Evolutionary conservation across 1,140 invertebrate species (phyloP), one percentile per base, ranked within the genome.

Genomic region (Spodoptera litura): DNA sequence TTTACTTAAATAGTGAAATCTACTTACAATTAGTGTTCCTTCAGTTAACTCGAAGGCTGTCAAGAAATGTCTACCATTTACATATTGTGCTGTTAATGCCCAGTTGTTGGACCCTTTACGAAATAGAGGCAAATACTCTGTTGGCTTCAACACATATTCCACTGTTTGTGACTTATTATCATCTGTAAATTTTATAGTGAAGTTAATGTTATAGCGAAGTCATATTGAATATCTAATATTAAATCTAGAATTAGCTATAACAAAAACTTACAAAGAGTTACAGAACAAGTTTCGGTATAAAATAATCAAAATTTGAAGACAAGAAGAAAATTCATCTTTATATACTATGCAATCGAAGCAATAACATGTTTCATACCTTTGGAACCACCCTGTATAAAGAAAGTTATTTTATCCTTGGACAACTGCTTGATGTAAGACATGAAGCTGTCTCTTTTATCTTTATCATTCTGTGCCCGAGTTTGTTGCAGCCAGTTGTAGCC

Each of bases 341-440:
- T 20, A 20, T 20, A 20, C 20, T 20, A 20, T 20, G 20, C 20
- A 20, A 20, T 20, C 20, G 20, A 20, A 20, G 20, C 20, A 35
- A 15, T 49, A 49, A 66, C 1, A 20, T 11, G 15, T 66, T 13
- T 66, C 9, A 27, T 85, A 92, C 93, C 93, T 89, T 93, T 94
- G 5, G 89, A 91, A 74, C 88, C 87, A 64, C 91, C 85, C 78
- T 94, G 91, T 59, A 85, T 91, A 44, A 93, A 90, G 52, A 93
- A 88, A 66, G 91, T 93, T n/a, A 94, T 93, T 88, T 93, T 93
- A 70, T 94, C 93, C 78, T 93, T 94, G 3, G 93, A 94, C 6
- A 94, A 72, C 49, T 94, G 93, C 81, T 86, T 93, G 4, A 94
- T 93, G 61, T 93, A 93, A 20, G 91, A 93, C 89, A 94, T 92